Conservation (phyloP, 2,113 vertebrate species). For the Oreamnos americanus region DNA sequence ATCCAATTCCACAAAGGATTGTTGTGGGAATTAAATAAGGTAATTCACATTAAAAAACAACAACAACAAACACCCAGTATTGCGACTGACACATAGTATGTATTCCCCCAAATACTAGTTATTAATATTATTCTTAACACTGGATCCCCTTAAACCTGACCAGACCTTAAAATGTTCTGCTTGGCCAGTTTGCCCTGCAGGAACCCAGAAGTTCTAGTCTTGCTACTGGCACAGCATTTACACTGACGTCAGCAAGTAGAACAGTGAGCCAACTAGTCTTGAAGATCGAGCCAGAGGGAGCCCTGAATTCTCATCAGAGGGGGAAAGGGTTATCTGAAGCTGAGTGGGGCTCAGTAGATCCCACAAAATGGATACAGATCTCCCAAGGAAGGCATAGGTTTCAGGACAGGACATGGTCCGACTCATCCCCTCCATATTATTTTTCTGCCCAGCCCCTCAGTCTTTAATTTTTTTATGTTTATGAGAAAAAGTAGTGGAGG, state of each 20-base stretch:
- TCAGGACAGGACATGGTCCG: not conserved
- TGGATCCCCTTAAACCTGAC: not conserved
- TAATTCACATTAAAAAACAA: not conserved
- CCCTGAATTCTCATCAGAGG: not conserved
- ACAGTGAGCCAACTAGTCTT: not conserved
- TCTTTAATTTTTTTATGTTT: slow-evolving; percentile 50
- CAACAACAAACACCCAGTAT: not conserved
- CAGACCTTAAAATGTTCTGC: not conserved
- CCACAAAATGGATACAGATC: not conserved
- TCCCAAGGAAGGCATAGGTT: not conserved
- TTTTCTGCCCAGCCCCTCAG: not conserved
- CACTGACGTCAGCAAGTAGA: not conserved
- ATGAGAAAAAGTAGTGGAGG: not conserved
- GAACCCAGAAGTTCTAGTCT: not conserved
- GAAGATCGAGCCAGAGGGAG: not conserved
- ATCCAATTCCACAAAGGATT: not conserved
- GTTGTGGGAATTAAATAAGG: not conserved
- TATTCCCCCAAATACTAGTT: not conserved
- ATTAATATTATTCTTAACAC: not conserved
- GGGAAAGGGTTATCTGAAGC: not conserved
- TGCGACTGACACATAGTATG: not conserved
- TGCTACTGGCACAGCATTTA: not conserved
- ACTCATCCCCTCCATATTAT: not conserved
- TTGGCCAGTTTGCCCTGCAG: not conserved
- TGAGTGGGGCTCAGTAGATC: not conserved